Percentiles rank a stretch among this genome's conserved stretches.
phyloP scores from a whole-genome alignment of 2,797 vertebrate genomes.

The Pangasius sanitwongsei region DNA sequence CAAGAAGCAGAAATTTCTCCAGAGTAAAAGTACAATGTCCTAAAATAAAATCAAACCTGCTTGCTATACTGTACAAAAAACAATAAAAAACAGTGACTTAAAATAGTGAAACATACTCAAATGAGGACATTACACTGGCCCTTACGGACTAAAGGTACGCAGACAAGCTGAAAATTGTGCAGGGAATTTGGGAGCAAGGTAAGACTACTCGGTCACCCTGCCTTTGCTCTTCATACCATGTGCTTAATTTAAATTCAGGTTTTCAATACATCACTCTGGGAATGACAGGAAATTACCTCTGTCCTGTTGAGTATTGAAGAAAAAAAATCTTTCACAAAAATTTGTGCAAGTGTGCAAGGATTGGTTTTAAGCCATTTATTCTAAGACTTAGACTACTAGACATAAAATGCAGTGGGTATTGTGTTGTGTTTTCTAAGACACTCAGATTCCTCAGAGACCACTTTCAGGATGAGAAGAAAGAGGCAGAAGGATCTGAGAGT shows the following conservation, averaged over 20 bases:
- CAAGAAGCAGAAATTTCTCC: background rate
- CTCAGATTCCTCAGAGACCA: background rate
- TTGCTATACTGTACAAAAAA: background rate
- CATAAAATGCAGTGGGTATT: background rate
- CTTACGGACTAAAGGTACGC: background rate
- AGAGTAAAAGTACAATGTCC: background rate
- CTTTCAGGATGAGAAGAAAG: slow-evolving; percentile 20
- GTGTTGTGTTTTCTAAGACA: background rate
- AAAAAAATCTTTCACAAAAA: background rate
- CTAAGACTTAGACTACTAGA: background rate
- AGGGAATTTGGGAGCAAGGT: slow-evolving; percentile 37
- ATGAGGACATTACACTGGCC: slow-evolving; percentile 18
- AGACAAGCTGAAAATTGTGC: slow-evolving; percentile 46
- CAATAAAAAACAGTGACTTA: background rate
- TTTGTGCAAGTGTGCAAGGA: background rate
- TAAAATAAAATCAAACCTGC: slow-evolving; percentile 3
- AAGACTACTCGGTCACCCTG: slow-evolving; percentile 29
- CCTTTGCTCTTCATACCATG: slow-evolving; percentile 32
- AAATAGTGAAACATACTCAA: slow-evolving; percentile 25
- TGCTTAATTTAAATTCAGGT: slow-evolving; percentile 33
- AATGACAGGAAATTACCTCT: slow-evolving; percentile 9
- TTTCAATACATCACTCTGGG: slow-evolving; percentile 24
- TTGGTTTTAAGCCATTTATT: background rate
- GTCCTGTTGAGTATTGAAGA: slow-evolving; percentile 1
- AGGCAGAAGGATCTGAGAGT: background rate